Base-by-base conservation (phyloP, 2,888 invertebrate genomes). In the Acanthosoma haemorrhoidale region DNA sequence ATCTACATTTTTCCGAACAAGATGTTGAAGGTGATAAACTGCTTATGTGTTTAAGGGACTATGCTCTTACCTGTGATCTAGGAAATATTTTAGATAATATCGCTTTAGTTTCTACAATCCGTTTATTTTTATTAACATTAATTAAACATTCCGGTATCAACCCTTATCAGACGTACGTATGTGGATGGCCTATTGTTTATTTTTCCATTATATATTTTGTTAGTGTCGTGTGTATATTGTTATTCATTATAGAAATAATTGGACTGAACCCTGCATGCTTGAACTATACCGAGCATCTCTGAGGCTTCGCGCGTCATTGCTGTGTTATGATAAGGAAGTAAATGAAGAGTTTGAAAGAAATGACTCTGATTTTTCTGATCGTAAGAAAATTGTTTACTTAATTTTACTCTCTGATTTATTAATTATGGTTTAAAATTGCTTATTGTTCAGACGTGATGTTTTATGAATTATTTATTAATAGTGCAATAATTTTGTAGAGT, bases 71-170 rank as follows among this genome's bases (percentile, higher is more conserved):
- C 21, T 71, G 69, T 25, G 75, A 74, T 39, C 71, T 73, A 25
- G 72, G 69, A 57, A 66, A 71, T 61, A 69, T 75, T 29, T 71
- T 73, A 13, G 73, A 75, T 18, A 73, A 73, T 57, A 67, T 71
- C 15, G 43, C 71, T n/a, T 69, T 75, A 16, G 59, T 70, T 4
- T 68, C 71, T 29, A 66, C 66, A 1, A 69, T 69, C 29, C 39
- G 71, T 6, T 43, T 75, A 29, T 75, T 73, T 51, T 63, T 74
- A 18, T 60, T 73, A 11, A 71, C 73, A 9, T 15, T 74, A 5
- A 69, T 73, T 25, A 75, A 75, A 66, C 75, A 75, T 38, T 72
- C 74, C 31, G 75, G 70, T 11, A 69, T 73, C 34, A 71, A 75
- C 57, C 70, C 74, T 41, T 73, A 61, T 63, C 41, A 64, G 32